phyloP scores from a whole-genome alignment of 2,113 vertebrate genomes.

The Heterotis niloticus region DNA sequence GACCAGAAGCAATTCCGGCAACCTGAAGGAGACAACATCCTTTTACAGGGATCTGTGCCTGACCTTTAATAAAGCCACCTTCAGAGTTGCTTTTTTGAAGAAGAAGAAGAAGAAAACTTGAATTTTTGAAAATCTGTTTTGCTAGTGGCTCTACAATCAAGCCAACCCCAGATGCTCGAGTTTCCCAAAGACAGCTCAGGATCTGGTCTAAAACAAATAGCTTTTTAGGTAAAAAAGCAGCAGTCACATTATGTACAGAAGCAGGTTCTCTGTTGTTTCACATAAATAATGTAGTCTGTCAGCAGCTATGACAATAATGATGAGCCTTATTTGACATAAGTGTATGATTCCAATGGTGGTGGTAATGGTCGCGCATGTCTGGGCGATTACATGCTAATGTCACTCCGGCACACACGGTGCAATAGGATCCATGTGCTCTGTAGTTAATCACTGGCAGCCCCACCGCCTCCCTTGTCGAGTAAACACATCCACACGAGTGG shows the following conservation, averaged over 20 bases:
- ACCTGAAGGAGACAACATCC: too few species aligned
- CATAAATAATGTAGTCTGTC: constrained; percentile 2
- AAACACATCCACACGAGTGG: constrained; percentile 2
- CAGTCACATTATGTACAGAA: not conserved
- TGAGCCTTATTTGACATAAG: constrained; percentile 6
- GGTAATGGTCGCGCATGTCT: not conserved
- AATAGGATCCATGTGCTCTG: too few species aligned
- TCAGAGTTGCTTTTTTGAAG: too few species aligned
- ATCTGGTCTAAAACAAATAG: not conserved
- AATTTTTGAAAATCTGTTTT: not conserved
- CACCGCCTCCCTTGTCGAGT: not conserved
- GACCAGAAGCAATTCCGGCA: too few species aligned
- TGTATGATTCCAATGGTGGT: not conserved
- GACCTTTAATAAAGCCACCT: too few species aligned
- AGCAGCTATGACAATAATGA: constrained; percentile 2
- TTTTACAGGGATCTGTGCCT: too few species aligned
- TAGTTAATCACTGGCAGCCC: constrained; percentile 11
- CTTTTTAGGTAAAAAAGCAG: constrained; percentile 3
- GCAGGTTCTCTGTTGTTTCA: not conserved
- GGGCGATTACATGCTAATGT: not conserved
- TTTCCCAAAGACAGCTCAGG: not conserved
- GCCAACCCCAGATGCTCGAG: not conserved
- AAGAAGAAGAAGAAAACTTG: too few species aligned
- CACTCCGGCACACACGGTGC: not conserved
- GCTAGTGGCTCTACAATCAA: too few species aligned